Evolutionary conservation across 2,797 vertebrate species (phyloP), one percentile per base, ranked within the genome.

Genomic region (Euphonia xanthogaster): DNA sequence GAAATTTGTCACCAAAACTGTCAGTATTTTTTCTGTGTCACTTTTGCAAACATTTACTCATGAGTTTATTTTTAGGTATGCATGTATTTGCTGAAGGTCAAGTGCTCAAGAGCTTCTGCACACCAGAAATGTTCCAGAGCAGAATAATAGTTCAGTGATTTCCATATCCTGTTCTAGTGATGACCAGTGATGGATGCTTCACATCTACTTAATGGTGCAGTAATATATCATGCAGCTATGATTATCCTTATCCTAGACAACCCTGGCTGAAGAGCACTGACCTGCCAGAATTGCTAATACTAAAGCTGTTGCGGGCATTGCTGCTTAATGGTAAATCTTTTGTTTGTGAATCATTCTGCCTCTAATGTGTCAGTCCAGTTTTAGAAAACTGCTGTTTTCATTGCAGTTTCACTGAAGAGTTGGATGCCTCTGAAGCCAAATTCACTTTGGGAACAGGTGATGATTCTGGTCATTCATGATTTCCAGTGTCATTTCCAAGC

Each of bases 161-260:
- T 83, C 82, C 79, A 51, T 88, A 75, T 47, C 21, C 54, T 75
- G 21, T 68, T 91, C 70, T 77, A 55, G 54, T 6, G 1, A 62
- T 60, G 81, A 45, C 51, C 50, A 78, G 37, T 86, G 76, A 88
- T 94, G 70, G 54, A 78, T 94, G 82, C 9, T 93, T 86, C 66
- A 74, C 67, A 86, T 80, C 35, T 61, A 33, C 57, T 63, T 86
- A 83, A 54, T 33, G 45, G 21, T 67, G 65, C 45, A 76, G 77
- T 48, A 88, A 88, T 94, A 90, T 28, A 86, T 91, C 75, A 91
- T 30, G 14, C 14, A 88, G 93, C 81, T 91, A 91, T 50, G 57
- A 67, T 75, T 90, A 70, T 75, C 51, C 42, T 91, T 94, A 78
- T 75, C 58, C 80, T 50, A 78, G n/a, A 55, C 35, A 75, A 10